Evolutionary conservation across 2,113 vertebrate species (phyloP).

Genomic region (Zosterops japonicus): DNA sequence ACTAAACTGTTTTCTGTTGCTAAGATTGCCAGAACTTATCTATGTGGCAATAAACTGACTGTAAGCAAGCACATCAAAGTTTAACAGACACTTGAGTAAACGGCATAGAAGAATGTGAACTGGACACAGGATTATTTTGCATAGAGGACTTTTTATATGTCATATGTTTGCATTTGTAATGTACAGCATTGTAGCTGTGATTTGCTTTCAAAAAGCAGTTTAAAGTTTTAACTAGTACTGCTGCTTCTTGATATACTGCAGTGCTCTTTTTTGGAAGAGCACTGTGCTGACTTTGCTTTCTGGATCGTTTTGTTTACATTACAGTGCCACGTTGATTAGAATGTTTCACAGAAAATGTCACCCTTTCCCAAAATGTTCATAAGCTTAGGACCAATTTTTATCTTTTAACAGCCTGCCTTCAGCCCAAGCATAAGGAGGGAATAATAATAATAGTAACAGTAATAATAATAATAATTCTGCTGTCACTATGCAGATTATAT

Average conservation of each 20-base stretch:
- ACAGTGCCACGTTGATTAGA: background rate
- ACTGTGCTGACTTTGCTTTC: background rate
- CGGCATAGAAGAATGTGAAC: constrained; percentile 20
- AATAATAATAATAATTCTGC: background rate
- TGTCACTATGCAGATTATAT: background rate
- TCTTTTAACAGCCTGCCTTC: background rate
- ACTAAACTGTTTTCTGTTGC: constrained; percentile 38
- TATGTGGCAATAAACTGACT: constrained; percentile 13
- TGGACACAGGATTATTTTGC: constrained; percentile 21
- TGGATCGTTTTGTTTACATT: background rate
- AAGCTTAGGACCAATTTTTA: background rate
- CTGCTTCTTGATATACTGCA: background rate
- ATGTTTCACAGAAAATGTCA: background rate
- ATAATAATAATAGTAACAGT: background rate
- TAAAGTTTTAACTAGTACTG: background rate
- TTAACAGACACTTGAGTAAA: constrained; percentile 21
- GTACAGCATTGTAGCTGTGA: constrained; percentile 33
- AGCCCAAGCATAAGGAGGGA: background rate
- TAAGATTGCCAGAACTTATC: background rate
- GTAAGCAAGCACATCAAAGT: background rate
- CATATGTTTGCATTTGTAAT: constrained; percentile 48
- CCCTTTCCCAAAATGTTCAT: background rate
- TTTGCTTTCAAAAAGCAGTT: constrained; percentile 47
- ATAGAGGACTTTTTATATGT: constrained; percentile 12
- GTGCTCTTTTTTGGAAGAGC: constrained; percentile 7